Evolutionary conservation across 2,888 invertebrate genomes (phyloP).

Genomic region (Junonia oenone): DNA sequence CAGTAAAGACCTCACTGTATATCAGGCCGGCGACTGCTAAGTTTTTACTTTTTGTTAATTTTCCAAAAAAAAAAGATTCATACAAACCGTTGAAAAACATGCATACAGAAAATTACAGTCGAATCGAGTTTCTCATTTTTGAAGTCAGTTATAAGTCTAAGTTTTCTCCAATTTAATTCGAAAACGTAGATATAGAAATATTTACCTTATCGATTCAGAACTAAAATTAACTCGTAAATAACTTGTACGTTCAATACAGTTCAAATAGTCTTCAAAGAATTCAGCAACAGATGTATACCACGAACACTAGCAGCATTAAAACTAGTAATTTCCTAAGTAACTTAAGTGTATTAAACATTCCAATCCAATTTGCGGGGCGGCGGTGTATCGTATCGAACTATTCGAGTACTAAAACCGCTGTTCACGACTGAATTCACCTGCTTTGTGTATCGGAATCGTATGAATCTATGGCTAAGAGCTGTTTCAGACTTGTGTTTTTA

Average conservation of each 20-base stretch:
- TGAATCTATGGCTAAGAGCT: background rate
- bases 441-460: slow-evolving; percentile 1
- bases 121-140: too few species aligned
- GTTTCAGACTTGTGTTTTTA: too few species aligned
- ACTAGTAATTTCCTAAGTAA: background rate
- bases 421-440: slow-evolving; percentile 5
- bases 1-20: too few species aligned
- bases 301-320: background rate
- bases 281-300: background rate
- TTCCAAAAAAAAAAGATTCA: too few species aligned
- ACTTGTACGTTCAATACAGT: background rate
- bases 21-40: too few species aligned
- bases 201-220: background rate
- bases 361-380: background rate
- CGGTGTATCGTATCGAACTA: background rate
- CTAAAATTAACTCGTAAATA: background rate
- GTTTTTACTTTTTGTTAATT: too few species aligned
- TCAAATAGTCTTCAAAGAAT: background rate
- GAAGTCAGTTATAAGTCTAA: too few species aligned
- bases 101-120: too few species aligned
- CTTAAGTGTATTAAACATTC: background rate
- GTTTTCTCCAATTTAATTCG: too few species aligned
- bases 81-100: too few species aligned
- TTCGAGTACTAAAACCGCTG: background rate
- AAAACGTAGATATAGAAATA: background rate